A percentile compares a stretch with the other conserved stretches of the same genome.
These are phyloP conservation scores for Yasuhikotakia modesta DNA, from an alignment of 2,797 vertebrate genomes.

Conservation along the genomic window DNA sequence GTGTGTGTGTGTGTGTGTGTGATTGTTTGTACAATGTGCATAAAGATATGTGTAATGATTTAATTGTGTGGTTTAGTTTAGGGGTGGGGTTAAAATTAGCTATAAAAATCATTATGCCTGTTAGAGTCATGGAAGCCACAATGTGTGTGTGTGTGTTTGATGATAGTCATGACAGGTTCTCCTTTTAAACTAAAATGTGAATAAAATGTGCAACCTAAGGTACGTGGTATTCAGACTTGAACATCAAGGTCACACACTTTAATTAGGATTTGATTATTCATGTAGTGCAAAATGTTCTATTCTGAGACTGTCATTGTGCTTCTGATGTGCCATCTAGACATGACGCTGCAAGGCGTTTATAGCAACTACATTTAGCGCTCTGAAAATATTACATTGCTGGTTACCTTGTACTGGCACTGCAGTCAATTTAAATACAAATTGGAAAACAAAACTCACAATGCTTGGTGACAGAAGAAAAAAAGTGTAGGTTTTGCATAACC, in stretches of 20 bases:
- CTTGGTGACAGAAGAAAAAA: slow-evolving; percentile 49
- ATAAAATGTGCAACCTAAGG: slow-evolving; percentile 28
- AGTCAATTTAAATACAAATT: slow-evolving; percentile 56
- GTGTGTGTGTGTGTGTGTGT: too few relatives aligned
- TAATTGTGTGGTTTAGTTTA: too few relatives aligned
- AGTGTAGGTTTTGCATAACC: slow-evolving; percentile 52
- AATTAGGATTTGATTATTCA: slow-evolving; percentile 52
- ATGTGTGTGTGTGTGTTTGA: too few relatives aligned
- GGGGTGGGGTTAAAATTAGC: too few relatives aligned
- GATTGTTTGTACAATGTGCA: too few relatives aligned
- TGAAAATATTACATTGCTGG: slow-evolving; percentile 61
- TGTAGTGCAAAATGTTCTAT: slow-evolving; percentile 34
- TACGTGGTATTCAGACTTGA: slow-evolving; percentile 21
- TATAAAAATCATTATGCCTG: too few relatives aligned
- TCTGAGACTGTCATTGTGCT: slow-evolving; percentile 29
- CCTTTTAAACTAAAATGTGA: slow-evolving; percentile 20
- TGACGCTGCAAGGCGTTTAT: slow-evolving; percentile 57
- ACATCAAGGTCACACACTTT: slow-evolving; percentile 48
- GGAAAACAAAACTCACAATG: slow-evolving; percentile 50
- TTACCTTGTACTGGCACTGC: slow-evolving; percentile 50
- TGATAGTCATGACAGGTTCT: neutral
- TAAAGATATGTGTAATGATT: too few relatives aligned
- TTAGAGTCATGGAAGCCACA: too few relatives aligned
- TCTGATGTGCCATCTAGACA: slow-evolving; percentile 38
- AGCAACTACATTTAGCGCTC: slow-evolving; percentile 60